These are phyloP conservation scores for Sesia apiformis DNA, from an alignment of 2,888 invertebrate species.

Conservation along the genomic window DNA sequence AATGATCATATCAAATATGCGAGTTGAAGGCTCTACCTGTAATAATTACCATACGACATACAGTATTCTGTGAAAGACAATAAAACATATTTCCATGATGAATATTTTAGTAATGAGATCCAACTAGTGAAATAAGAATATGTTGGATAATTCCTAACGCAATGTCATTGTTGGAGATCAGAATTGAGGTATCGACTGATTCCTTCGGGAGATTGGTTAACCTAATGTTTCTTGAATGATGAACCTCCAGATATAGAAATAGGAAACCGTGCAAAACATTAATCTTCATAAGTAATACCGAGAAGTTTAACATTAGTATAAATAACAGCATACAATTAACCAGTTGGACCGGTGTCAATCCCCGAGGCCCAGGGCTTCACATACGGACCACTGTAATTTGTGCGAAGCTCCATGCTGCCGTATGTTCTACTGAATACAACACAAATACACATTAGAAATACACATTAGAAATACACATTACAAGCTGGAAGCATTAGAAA, in stretches of 20 bases:
- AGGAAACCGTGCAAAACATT: constrained; percentile 16
- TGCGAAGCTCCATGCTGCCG: not conserved
- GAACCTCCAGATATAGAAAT: not conserved
- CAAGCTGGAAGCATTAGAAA: not conserved
- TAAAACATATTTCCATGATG: too few species aligned
- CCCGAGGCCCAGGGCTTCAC: constrained; percentile 26
- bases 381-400: constrained; percentile 16
- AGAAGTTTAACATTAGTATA: constrained; percentile 19
- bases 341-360: constrained; percentile 20
- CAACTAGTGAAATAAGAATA: too few species aligned
- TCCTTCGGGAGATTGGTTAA: too few species aligned
- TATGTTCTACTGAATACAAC: not conserved
- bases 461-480: not conserved
- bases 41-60: too few species aligned
- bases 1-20: too few species aligned
- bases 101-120: too few species aligned
- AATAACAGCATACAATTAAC: constrained; percentile 44
- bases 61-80: too few species aligned
- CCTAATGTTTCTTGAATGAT: not conserved
- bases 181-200: too few species aligned
- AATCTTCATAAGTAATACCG: constrained; percentile 32
- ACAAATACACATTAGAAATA: not conserved
- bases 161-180: too few species aligned
- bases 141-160: too few species aligned
- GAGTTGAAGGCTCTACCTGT: too few species aligned